phyloP scores from a whole-genome alignment of 2,888 invertebrate species.

The Brassicogethes aeneus region DNA sequence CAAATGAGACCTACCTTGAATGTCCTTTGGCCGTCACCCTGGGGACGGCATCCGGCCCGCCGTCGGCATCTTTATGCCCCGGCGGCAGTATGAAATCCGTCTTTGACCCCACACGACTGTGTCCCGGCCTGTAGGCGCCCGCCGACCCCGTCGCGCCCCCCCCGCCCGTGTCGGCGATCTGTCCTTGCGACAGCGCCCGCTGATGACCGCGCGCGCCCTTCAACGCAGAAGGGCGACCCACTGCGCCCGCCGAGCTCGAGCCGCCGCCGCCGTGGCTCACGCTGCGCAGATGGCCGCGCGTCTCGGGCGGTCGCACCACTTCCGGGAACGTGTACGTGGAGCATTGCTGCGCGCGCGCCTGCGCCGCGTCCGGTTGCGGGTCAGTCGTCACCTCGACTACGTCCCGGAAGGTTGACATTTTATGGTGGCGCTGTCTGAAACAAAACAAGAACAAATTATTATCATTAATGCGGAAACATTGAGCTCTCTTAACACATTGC shows the following conservation, averaged over 20 bases:
- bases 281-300: slow-evolving; percentile 64
- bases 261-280: slow-evolving; percentile 75
- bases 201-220: slow-evolving; percentile 50
- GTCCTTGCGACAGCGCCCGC: slow-evolving; percentile 79
- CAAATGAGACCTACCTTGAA: slow-evolving; percentile 57
- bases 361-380: slow-evolving; percentile 15
- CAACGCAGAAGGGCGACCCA: slow-evolving; percentile 58
- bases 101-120: slow-evolving; percentile 74
- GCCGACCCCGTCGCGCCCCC: slow-evolving; percentile 24
- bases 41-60: slow-evolving; percentile 25
- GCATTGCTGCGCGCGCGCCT: slow-evolving; percentile 23
- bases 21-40: slow-evolving; percentile 52
- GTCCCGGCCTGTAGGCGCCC: slow-evolving; percentile 46
- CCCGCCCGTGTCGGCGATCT: slow-evolving; percentile 55
- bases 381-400: slow-evolving; percentile 44
- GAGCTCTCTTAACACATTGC: neutral
- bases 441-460: slow-evolving; percentile 11
- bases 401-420: slow-evolving; percentile 60
- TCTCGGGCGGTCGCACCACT: slow-evolving; percentile 21
- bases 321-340: slow-evolving; percentile 40
- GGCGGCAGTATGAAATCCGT: slow-evolving; percentile 86
- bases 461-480: neutral
- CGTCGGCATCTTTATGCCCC: slow-evolving; percentile 63
- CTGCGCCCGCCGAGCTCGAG: slow-evolving; percentile 33
- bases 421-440: slow-evolving; percentile 56